Evolutionary conservation across 1,140 invertebrate genomes (phyloP), one percentile per base, ranked within the genome.

Genomic region (Zophobas morio): DNA sequence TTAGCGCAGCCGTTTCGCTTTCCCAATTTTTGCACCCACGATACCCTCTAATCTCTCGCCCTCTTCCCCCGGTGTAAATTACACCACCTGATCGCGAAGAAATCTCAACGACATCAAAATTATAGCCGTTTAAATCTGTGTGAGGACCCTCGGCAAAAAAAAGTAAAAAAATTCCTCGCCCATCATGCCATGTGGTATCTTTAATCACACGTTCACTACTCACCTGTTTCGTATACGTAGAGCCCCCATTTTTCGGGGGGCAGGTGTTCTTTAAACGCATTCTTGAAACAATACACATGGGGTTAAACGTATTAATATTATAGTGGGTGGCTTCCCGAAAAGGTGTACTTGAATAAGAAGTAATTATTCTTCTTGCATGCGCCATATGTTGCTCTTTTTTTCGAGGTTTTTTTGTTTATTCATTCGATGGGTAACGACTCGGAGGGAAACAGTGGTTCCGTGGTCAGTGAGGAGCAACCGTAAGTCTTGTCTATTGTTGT

Each of bases 321-420:
- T 77, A 73, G 79, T 80, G 77, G 79, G 76, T 78, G 79, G 78
- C 60, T 77, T 32, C 34, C 32, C 54, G 57, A 70, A 80, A 80
- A 80, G 79, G 79, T 80, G 79, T 80, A 80, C 77, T 80, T 78
- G 71, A 60, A 73, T 53, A 75, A 78, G 63, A 78, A 78, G 57
- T 80, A 80, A 78, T 78, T 80, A 77, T 78, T 80, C 77, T 78
- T 35, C 47, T 72, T 70, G 75, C 56, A 77, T 77, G 60, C 70
- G 73, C 76, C 79, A 80, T 78, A 80, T 80, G 79, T 33, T 37
- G 33, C 47, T 47, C n/a, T n/a, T 3, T 20, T 46, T 8, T 8
- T 46, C 6, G 3, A 46, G 3, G 3, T 3, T 4, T 46, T 46
- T 46, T 46, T 46, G 3, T 46, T 46, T 46, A 4, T 46, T 46